Percentiles rank a stretch among this genome's conserved stretches.
phyloP scores from a whole-genome alignment of 1,140 invertebrate genomes.

The Rhagoletis zephyria region DNA sequence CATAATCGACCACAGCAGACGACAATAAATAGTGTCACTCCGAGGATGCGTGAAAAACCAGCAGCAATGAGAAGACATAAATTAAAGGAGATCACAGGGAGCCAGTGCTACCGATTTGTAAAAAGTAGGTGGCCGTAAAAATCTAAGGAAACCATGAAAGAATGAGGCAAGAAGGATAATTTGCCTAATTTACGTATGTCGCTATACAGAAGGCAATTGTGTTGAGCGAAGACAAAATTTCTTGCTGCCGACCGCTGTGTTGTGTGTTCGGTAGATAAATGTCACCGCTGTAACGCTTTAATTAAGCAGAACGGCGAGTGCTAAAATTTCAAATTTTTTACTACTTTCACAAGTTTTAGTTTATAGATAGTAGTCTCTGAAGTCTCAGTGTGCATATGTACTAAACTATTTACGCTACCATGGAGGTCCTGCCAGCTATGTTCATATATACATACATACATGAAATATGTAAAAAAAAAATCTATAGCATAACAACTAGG shows the following conservation, averaged over 20 bases:
- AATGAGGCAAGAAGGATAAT: not conserved
- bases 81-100: not conserved
- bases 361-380: too few species aligned
- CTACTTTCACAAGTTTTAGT: not conserved
- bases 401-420: not conserved
- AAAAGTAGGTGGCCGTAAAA: not conserved
- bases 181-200: constrained; percentile 3
- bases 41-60: not conserved
- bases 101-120: not conserved
- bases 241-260: not conserved
- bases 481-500: not conserved
- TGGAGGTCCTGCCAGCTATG: not conserved
- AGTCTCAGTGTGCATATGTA: not conserved
- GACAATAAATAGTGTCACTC: not conserved
- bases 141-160: not conserved
- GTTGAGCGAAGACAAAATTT: not conserved
- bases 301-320: not conserved
- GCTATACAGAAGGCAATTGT: constrained; percentile 6
- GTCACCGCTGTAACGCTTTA: constrained; percentile 32
- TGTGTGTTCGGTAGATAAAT: not conserved
- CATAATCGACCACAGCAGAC: not conserved
- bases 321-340: not conserved
- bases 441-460: not conserved
- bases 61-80: not conserved
- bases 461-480: not conserved